phyloP scores from a whole-genome alignment of 2,888 invertebrate genomes.

The Coelinius sp. region DNA sequence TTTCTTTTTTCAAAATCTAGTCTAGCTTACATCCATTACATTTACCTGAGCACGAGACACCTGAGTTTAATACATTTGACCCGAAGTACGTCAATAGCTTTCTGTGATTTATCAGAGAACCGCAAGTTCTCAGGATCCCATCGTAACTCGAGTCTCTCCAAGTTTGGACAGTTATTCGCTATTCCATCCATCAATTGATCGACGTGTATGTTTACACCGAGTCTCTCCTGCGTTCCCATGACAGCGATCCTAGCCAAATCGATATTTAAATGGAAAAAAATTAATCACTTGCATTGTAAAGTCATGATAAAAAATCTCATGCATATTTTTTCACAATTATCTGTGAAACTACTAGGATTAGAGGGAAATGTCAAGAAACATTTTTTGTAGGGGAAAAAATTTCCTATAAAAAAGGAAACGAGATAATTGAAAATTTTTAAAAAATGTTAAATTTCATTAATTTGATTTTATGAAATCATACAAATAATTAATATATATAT shows the following conservation, averaged over 20 bases:
- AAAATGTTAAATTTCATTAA: too few species aligned
- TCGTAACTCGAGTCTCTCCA: constrained; percentile 93
- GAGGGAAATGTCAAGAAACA: neutral
- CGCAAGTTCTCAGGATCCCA: constrained; percentile 99
- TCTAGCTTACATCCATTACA: neutral
- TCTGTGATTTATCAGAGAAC: constrained; percentile 99
- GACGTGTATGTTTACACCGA: constrained; percentile 96
- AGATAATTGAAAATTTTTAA: too few species aligned
- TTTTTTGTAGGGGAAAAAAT: neutral
- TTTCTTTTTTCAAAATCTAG: neutral
- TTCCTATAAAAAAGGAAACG: too few species aligned
- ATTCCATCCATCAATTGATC: constrained; percentile 99
- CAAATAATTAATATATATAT: too few species aligned
- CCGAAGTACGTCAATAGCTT: constrained; percentile 97
- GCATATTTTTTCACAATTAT: too few species aligned
- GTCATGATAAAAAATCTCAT: constrained; percentile 2
- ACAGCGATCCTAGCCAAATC: constrained; percentile 85
- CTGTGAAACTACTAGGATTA: too few species aligned
- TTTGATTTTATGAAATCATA: too few species aligned
- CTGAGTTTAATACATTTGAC: constrained; percentile 94
- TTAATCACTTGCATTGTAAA: too few species aligned
- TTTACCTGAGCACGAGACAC: constrained; percentile 91
- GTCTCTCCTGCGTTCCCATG: constrained; percentile 96
- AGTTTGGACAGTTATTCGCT: constrained; percentile 88
- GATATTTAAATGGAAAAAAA: neutral